These are phyloP conservation scores for Epizoanthus rinbou DNA, from an alignment of 92 coral and sea anemone species.

Conservation along the genomic window DNA sequence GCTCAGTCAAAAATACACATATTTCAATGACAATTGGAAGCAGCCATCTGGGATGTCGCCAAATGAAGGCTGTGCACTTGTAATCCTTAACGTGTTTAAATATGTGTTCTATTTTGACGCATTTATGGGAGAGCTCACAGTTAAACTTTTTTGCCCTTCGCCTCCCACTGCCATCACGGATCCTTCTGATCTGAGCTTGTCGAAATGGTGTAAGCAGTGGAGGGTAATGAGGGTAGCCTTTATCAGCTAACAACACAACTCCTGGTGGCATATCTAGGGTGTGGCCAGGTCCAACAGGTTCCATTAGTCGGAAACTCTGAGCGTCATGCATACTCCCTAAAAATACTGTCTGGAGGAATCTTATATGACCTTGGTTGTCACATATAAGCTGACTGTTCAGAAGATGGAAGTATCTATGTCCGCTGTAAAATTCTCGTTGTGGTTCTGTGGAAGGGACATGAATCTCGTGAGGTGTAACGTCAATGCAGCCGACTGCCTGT, in stretches of 20 bases:
- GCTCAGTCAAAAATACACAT: slow-evolving; percentile 23
- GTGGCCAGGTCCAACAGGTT: slow-evolving; percentile 41
- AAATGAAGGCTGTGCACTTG: slow-evolving; percentile 12
- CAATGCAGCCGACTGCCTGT: slow-evolving; percentile 35
- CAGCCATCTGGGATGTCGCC: slow-evolving; percentile 30
- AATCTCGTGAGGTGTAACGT: slow-evolving; percentile 16
- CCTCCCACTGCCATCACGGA: slow-evolving; percentile 30
- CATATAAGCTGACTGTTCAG: slow-evolving; percentile 43
- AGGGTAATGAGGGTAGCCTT: slow-evolving; percentile 36
- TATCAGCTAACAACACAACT: slow-evolving; percentile 21
- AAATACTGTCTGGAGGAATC: slow-evolving; percentile 34
- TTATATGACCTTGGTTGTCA: slow-evolving; percentile 44
- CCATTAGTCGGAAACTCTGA: slow-evolving; percentile 15
- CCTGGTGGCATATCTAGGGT: slow-evolving; percentile 44
- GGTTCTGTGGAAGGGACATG: slow-evolving; percentile 1
- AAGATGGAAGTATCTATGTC: slow-evolving; percentile 32
- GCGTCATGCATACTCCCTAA: slow-evolving; percentile 39
- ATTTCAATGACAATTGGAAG: slow-evolving; percentile 15
- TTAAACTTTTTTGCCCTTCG: slow-evolving; percentile 36
- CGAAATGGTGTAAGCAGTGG: slow-evolving; percentile 47
- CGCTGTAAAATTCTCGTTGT: slow-evolving; percentile 43
- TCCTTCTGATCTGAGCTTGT: slow-evolving; percentile 31
- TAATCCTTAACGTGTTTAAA: slow-evolving; percentile 27
- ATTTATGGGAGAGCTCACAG: slow-evolving; percentile 7
- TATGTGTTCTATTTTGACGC: slow-evolving; percentile 40